phyloP scores from a whole-genome alignment of 2,113 vertebrate species.

The Osmerus mordax region DNA sequence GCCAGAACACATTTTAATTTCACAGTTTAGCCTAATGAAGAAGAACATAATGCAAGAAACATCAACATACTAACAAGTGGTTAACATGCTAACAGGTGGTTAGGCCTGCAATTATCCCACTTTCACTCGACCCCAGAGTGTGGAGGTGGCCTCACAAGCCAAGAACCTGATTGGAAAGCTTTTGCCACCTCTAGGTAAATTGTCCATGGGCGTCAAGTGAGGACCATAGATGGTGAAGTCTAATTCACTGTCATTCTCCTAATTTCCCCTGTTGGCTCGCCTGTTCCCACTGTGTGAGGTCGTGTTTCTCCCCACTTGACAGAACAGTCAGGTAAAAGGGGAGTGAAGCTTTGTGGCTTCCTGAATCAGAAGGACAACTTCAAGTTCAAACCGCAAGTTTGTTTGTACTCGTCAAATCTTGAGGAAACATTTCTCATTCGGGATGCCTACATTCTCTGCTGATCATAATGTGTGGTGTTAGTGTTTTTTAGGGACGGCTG shows the following conservation, averaged over 20 bases:
- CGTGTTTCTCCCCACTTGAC: neutral
- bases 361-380: neutral
- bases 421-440: too few species aligned
- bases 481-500: too few species aligned
- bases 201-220: slow-evolving; percentile 10
- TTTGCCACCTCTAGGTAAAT: slow-evolving; percentile 50
- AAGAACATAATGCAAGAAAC: slow-evolving; percentile 13
- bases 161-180: slow-evolving; percentile 36
- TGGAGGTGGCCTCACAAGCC: neutral
- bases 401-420: too few species aligned
- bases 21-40: slow-evolving; percentile 43
- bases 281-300: slow-evolving; percentile 24
- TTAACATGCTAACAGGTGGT: slow-evolving; percentile 19
- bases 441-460: too few species aligned
- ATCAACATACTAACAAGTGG: slow-evolving; percentile 31
- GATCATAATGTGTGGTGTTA: too few species aligned
- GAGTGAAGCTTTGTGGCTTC: neutral
- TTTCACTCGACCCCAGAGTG: neutral
- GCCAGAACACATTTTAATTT: slow-evolving; percentile 22
- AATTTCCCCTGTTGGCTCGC: slow-evolving; percentile 31
- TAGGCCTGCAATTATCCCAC: slow-evolving; percentile 11
- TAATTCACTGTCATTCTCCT: slow-evolving; percentile 26
- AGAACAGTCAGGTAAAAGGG: neutral
- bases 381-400: too few species aligned
- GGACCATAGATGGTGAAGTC: slow-evolving; percentile 16